Percentiles rank a stretch among this genome's conserved stretches.
Conservation (phyloP, 2,113 vertebrate species). For the Rynchops niger region DNA sequence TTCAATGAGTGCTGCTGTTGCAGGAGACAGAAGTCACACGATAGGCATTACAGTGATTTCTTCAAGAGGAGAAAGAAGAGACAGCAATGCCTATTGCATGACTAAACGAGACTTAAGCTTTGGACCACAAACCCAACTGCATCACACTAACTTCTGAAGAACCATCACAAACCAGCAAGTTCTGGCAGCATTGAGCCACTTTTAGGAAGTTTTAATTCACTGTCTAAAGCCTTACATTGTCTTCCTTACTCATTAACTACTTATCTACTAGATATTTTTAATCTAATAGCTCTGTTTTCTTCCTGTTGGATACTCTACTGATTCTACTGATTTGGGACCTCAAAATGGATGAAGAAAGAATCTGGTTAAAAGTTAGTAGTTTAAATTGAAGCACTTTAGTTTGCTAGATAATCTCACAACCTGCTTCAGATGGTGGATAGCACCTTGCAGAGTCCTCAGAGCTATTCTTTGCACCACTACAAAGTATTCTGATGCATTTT, state of each 20-base stretch:
- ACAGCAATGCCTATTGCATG: neutral
- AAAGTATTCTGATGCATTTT: neutral
- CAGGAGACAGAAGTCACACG: neutral
- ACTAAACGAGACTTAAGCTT: neutral
- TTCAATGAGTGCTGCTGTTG: neutral
- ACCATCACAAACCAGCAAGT: neutral
- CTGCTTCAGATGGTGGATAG: neutral
- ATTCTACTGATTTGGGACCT: neutral
- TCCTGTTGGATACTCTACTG: neutral
- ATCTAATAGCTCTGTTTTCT: neutral
- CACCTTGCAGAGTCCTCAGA: neutral
- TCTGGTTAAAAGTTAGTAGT: neutral
- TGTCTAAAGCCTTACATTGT: neutral
- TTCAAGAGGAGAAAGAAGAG: neutral
- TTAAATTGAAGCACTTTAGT: neutral
- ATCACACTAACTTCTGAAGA: neutral
- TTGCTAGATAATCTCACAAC: neutral
- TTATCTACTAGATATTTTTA: neutral
- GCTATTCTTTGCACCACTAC: neutral
- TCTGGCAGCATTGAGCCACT: neutral
- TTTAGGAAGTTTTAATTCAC: neutral
- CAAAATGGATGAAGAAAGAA: neutral
- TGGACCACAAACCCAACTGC: neutral
- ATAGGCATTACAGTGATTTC: neutral
- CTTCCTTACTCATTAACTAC: neutral